phyloP scores from a whole-genome alignment of 1,140 invertebrate species.

The Epicauta chinensis region DNA sequence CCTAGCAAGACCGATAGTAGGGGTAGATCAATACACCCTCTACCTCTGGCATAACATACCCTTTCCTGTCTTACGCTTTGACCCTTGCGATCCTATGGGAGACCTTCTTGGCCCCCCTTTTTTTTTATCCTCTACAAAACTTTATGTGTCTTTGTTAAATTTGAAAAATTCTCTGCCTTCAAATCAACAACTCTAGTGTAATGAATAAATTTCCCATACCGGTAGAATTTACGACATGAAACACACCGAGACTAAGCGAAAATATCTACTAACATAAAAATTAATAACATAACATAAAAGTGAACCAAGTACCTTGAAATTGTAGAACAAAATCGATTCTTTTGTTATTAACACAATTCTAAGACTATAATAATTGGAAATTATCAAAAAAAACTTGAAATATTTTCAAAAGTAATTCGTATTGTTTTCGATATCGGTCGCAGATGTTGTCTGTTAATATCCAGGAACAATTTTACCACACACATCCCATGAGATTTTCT shows the following conservation, averaged over 20 bases:
- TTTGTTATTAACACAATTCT: too few relatives aligned
- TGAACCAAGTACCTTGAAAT: too few relatives aligned
- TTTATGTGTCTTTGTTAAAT: neutral
- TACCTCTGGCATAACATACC: conserved; percentile 29
- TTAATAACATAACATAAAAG: too few relatives aligned
- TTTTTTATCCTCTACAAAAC: neutral
- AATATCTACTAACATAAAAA: too few relatives aligned
- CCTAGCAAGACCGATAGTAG: conserved; percentile 22
- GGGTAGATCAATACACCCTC: conserved; percentile 31
- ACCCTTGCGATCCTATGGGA: conserved; percentile 12
- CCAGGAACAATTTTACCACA: neutral
- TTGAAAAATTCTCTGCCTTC: neutral
- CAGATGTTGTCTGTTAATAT: conserved; percentile 12
- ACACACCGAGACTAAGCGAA: too few relatives aligned
- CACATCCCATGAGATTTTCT: too few relatives aligned
- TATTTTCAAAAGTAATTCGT: conserved; percentile 11
- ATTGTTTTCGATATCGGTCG: conserved; percentile 1
- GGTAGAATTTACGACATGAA: too few relatives aligned
- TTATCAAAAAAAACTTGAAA: neutral
- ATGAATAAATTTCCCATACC: conserved; percentile 15
- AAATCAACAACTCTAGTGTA: neutral
- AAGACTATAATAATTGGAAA: too few relatives aligned
- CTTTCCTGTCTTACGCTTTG: conserved; percentile 18
- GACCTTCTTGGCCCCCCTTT: conserved; percentile 3
- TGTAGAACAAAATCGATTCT: too few relatives aligned